phyloP scores from a whole-genome alignment of 1,140 invertebrate genomes.

The Macrotrachela quadricornifera region DNA sequence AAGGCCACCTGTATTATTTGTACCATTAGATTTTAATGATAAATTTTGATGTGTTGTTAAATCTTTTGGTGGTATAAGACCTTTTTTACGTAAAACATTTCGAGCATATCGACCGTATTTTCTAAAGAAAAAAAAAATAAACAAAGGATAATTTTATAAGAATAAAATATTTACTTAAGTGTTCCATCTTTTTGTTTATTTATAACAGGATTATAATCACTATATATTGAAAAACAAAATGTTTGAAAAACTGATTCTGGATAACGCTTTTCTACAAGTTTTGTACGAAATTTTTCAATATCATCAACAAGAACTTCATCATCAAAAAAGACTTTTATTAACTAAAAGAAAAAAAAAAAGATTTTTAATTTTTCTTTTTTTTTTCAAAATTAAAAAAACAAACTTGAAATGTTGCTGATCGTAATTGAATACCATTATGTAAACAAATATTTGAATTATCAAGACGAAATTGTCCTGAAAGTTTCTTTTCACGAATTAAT shows the following conservation, averaged over 20 bases:
- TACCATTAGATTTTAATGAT: too few species aligned
- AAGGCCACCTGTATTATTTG: too few species aligned
- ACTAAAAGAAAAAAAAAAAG: not conserved
- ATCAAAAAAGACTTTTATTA: constrained; percentile 39
- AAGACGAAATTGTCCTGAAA: constrained; percentile 18
- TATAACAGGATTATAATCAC: too few species aligned
- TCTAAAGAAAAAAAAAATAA: too few species aligned
- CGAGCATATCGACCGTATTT: too few species aligned
- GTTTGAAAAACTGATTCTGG: constrained; percentile 62
- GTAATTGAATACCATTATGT: constrained; percentile 71
- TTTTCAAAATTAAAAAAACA: constrained; percentile 87
- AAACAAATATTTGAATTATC: constrained; percentile 53
- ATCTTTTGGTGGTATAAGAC: too few species aligned
- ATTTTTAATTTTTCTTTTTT: constrained; percentile 56
- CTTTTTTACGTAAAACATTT: too few species aligned
- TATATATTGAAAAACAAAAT: constrained; percentile 48
- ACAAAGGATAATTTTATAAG: too few species aligned
- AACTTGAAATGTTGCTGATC: constrained; percentile 70
- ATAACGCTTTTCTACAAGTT: constrained; percentile 57
- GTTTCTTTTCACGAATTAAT: constrained; percentile 22
- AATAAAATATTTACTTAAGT: too few species aligned
- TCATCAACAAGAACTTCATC: constrained; percentile 48
- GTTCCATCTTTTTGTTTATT: too few species aligned
- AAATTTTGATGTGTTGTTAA: too few species aligned
- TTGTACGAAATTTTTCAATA: constrained; percentile 37